These are phyloP conservation scores for Seriola quinqueradiata DNA, from an alignment of 2,113 vertebrate genomes.

Conservation along the genomic window DNA sequence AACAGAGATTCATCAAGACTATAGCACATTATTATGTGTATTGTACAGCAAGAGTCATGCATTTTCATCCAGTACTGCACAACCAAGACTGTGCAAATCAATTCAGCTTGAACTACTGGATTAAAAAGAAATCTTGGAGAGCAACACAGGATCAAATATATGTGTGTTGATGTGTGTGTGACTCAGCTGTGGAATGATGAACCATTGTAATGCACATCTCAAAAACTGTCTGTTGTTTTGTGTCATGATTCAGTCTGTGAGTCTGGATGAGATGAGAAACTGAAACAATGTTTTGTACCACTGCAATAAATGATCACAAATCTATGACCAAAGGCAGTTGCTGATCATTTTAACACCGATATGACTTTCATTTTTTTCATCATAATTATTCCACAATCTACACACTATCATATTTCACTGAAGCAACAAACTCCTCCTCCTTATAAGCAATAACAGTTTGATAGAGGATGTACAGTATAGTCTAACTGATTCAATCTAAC, in stretches of 20 bases:
- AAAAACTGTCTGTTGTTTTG: background rate
- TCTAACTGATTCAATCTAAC: background rate
- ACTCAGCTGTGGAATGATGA: background rate
- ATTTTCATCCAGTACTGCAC: background rate
- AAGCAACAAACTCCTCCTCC: background rate
- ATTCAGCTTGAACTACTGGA: background rate
- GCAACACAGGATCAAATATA: background rate
- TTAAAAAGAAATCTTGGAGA: background rate
- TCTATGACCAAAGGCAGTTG: background rate
- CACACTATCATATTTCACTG: background rate
- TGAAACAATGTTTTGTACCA: background rate
- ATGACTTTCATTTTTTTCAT: background rate
- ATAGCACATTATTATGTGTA: background rate
- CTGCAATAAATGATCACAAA: background rate
- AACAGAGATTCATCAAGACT: background rate
- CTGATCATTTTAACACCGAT: background rate
- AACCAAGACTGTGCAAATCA: background rate
- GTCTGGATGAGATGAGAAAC: background rate
- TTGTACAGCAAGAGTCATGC: background rate
- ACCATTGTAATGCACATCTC: background rate
- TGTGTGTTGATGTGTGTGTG: background rate
- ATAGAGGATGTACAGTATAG: background rate
- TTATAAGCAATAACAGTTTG: background rate
- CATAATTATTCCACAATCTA: background rate
- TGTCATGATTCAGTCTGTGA: background rate